A percentile compares a stretch with the other conserved stretches of the same genome.
Conservation (phyloP, 2,113 vertebrate species). For the Pseudolaguvia tuberculata region DNA sequence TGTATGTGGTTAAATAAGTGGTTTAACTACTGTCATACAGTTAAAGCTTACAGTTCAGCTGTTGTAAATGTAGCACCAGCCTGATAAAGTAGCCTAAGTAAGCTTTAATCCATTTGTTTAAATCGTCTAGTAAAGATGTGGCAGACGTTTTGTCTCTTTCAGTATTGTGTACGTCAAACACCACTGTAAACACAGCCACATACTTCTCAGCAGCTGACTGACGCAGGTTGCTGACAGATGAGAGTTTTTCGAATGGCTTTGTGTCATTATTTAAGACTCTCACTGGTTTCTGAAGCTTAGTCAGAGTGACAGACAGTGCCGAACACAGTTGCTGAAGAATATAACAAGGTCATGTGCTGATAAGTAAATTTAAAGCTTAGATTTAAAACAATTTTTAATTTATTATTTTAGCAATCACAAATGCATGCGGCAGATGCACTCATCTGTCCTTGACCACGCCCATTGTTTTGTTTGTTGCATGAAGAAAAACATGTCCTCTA, state of each 20-base stretch:
- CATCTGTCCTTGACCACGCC: neutral
- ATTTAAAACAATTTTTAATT: too few relatives aligned
- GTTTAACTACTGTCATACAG: neutral
- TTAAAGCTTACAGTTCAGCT: neutral
- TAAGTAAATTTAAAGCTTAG: neutral
- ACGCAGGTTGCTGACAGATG: neutral
- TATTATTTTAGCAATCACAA: neutral
- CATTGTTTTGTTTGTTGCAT: neutral
- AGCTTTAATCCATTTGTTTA: too few relatives aligned
- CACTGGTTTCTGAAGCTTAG: neutral
- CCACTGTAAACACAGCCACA: neutral
- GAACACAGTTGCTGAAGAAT: neutral
- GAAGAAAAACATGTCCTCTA: neutral
- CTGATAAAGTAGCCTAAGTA: neutral
- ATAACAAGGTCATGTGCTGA: neutral
- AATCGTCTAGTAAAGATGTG: neutral
- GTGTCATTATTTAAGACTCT: slow-evolving; percentile 17
- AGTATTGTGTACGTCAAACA: neutral
- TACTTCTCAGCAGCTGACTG: slow-evolving; percentile 22
- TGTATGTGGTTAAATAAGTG: neutral
- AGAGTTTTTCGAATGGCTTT: slow-evolving; percentile 27
- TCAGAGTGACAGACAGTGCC: neutral
- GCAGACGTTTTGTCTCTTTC: neutral
- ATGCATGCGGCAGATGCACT: neutral
- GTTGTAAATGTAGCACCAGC: neutral